Evolutionary conservation across 2,888 invertebrate species (phyloP), one percentile per base, ranked within the genome.

Genomic region (Heteromurus nitidus): DNA sequence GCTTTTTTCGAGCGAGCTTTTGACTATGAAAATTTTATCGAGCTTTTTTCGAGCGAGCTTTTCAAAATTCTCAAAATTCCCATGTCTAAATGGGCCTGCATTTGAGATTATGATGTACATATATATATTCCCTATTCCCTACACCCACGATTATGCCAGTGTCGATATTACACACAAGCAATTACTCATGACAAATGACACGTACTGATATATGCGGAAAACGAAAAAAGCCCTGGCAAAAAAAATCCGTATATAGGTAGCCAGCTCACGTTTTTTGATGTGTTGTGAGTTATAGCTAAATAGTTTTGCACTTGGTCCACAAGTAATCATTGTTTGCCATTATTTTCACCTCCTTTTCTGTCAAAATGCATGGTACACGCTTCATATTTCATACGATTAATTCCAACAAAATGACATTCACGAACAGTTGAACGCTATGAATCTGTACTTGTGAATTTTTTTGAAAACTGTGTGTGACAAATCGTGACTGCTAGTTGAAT

Each of bases 261-360:
- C 31, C n/a, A 62, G 16, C 31, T 62, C 62, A 62, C 62, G 36
- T 62, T 62, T 62, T 50, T 26, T 26, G 55, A 18, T 50, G 20
- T 13, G 50, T 50, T 28, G 28, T n/a, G n/a, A n/a, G n/a, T 28
- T 24, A 3, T 58, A 26, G 26, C 3, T 26, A 28, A 31, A 62
- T 62, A 62, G 62, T 31, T 62, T n/a, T n/a, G 62, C 31, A 31
- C 62, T 62, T 62, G 62, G 31, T 31, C 24, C n/a, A 50, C 31
- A 31, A 18, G 20, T 18, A 62, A 62, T 62, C 16, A 62, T 62
- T 28, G n/a, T 62, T 30, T 30, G n/a, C 31, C 62, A 62, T 62
- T 62, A 62, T 62, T 30, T 62, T 62, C 62, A 31, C 18, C n/a
- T 20, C 65, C 65, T 44, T 42, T 44, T 24, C 44, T 65, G 65